Percentiles rank a stretch among this genome's conserved stretches.
These are phyloP conservation scores for Sarcophaga bullata DNA, from an alignment of 1,140 invertebrate genomes.

Conservation along the genomic window DNA sequence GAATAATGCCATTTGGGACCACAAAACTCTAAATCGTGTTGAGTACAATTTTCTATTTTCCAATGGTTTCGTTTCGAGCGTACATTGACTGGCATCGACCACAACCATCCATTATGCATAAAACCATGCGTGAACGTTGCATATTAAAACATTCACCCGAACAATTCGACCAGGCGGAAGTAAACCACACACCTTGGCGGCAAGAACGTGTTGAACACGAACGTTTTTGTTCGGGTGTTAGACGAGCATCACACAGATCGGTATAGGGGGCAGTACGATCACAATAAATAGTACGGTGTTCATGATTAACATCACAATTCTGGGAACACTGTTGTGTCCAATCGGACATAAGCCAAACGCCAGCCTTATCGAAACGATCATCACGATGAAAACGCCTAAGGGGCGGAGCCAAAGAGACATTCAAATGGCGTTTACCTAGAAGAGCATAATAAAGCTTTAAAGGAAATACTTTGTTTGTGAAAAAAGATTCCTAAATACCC, in stretches of 20 bases:
- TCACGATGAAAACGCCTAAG: constrained; percentile 44
- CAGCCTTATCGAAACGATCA: constrained; percentile 43
- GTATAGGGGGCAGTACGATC: constrained; percentile 58
- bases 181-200: constrained; percentile 72
- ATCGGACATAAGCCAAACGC: constrained; percentile 52
- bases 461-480: not conserved
- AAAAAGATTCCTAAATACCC: not conserved
- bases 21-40: constrained; percentile 65
- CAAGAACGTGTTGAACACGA: constrained; percentile 71
- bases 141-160: constrained; percentile 61
- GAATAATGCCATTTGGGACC: constrained; percentile 70
- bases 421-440: constrained; percentile 26
- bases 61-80: constrained; percentile 40
- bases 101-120: constrained; percentile 64
- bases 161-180: constrained; percentile 72
- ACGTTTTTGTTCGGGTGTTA: constrained; percentile 69
- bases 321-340: constrained; percentile 49
- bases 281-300: constrained; percentile 53
- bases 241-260: constrained; percentile 69
- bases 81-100: constrained; percentile 53
- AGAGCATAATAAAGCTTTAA: not conserved
- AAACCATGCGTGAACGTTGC: constrained; percentile 65
- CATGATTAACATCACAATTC: constrained; percentile 42
- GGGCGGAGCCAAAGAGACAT: constrained; percentile 1
- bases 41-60: constrained; percentile 59